These are phyloP conservation scores for Drosophila subsilvestris DNA, from an alignment of 2,888 invertebrate genomes.

Conservation along the genomic window DNA sequence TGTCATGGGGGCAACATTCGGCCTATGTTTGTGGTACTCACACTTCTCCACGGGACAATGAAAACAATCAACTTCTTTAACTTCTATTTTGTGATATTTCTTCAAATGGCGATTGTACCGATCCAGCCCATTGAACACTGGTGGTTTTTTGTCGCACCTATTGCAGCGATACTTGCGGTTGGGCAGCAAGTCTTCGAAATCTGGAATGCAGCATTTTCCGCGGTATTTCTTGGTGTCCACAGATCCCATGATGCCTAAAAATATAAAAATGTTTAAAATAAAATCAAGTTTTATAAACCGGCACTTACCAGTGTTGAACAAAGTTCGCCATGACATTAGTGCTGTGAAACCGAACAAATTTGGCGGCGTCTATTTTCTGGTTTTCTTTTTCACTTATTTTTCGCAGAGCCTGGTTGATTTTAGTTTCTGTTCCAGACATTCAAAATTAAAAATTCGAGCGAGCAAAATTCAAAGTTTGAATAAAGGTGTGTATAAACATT, in stretches of 20 bases:
- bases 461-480: not conserved
- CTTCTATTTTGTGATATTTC: not conserved
- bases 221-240: no score
- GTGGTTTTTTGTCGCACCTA: no score
- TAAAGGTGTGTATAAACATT: not conserved
- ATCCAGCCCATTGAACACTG: conserved; percentile 28
- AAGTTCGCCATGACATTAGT: not conserved
- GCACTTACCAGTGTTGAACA: not conserved
- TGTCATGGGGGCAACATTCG: not conserved
- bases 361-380: not conserved
- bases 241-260: no score
- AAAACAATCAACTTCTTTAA: conserved; percentile 16
- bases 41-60: conserved; percentile 35
- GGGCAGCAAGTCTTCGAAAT: no score
- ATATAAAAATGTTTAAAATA: no score
- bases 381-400: not conserved
- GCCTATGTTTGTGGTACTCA: conserved; percentile 7
- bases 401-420: not conserved
- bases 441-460: no score
- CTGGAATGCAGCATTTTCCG: no score
- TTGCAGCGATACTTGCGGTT: no score
- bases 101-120: conserved; percentile 38
- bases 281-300: not conserved
- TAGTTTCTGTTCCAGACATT: not conserved
- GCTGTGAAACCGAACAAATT: not conserved